Percentiles rank a stretch among this genome's conserved stretches.
Conservation (phyloP, 2,888 invertebrate genomes). For the Odontocolon sp. region DNA sequence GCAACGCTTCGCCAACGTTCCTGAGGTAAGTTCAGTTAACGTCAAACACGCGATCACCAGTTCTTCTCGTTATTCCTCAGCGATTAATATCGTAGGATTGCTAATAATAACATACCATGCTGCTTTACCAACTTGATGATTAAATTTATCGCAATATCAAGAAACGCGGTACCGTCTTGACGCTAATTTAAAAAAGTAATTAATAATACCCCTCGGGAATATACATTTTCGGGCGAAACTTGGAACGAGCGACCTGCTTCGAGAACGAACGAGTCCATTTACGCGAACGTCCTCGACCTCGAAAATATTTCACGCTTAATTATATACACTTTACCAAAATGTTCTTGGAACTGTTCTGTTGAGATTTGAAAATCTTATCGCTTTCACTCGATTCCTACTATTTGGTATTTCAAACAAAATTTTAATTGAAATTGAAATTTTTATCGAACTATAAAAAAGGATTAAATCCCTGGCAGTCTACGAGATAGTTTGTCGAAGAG, state of each 20-base stretch:
- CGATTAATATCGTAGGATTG: not conserved
- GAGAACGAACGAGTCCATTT: slow-evolving; percentile 57
- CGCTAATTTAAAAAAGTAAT: too few relatives aligned
- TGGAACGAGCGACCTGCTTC: slow-evolving; percentile 44
- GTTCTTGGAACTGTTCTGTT: not conserved
- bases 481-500: not conserved
- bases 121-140: too few relatives aligned
- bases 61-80: too few relatives aligned
- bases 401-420: not conserved
- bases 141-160: too few relatives aligned
- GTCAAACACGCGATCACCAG: too few relatives aligned
- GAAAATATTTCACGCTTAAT: not conserved
- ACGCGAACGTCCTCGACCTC: slow-evolving; percentile 16
- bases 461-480: not conserved
- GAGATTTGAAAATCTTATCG: not conserved
- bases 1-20: slow-evolving; percentile 73
- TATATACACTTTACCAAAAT: not conserved
- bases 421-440: not conserved
- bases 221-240: not conserved
- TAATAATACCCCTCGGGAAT: too few relatives aligned
- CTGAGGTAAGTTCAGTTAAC: slow-evolving; percentile 73
- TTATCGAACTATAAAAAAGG: not conserved
- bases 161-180: too few relatives aligned
- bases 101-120: too few relatives aligned
- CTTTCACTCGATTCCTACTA: not conserved